Conservation (phyloP, 1,140 invertebrate species). For the Drosophila arizonae region DNA sequence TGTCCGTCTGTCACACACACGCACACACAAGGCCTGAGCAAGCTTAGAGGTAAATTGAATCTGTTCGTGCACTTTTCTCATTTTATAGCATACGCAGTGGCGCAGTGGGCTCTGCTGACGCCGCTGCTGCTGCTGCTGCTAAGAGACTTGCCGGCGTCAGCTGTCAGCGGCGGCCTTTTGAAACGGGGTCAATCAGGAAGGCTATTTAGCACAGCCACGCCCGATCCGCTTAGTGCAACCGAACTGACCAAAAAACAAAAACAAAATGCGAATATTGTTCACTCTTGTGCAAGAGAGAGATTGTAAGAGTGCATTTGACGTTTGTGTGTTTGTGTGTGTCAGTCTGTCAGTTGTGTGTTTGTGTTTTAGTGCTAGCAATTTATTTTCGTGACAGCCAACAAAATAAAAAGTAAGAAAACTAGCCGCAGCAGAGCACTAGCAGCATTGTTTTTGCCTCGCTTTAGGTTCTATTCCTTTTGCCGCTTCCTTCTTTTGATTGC, state of each 20-base stretch:
- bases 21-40: neutral
- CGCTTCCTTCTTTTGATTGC: conserved; percentile 5
- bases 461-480: conserved; percentile 7
- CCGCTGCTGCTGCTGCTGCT: conserved; percentile 7
- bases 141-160: conserved; percentile 37
- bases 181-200: conserved; percentile 42
- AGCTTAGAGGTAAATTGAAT: conserved; percentile 26
- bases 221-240: conserved; percentile 8
- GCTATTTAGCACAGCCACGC: conserved; percentile 39
- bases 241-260: neutral
- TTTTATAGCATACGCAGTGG: conserved; percentile 33
- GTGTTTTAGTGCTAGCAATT: conserved; percentile 31
- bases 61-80: neutral
- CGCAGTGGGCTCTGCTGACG: conserved; percentile 4
- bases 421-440: neutral
- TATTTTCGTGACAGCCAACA: conserved; percentile 38
- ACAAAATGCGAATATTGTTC: neutral
- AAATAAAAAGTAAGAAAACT: neutral
- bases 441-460: conserved; percentile 4
- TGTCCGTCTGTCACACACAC: neutral
- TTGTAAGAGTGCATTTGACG: neutral
- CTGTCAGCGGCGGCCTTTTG: conserved; percentile 27
- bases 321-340: neutral
- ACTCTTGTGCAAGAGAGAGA: neutral
- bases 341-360: conserved; percentile 9